A percentile compares a stretch with the other conserved stretches of the same genome.
These are phyloP conservation scores for Phylloscopus whistleri DNA, from an alignment of 2,113 vertebrate species.

Conservation along the genomic window DNA sequence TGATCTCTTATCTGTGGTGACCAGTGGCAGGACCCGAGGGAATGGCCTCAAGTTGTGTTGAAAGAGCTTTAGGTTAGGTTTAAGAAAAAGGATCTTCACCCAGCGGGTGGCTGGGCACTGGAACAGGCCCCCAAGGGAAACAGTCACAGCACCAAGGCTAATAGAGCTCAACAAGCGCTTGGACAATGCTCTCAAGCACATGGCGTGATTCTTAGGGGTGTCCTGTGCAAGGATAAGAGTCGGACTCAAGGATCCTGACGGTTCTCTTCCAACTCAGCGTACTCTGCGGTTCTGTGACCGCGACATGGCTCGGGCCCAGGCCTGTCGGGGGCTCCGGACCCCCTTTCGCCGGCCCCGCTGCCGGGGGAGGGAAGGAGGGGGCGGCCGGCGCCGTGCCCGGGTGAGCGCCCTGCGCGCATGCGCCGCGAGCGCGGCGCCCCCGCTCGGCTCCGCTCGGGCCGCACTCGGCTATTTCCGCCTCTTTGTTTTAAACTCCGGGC, in stretches of 20 bases:
- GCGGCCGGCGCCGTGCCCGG: background rate
- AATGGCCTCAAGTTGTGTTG: background rate
- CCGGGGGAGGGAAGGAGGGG: background rate
- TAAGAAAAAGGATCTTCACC: background rate
- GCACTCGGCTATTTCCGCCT: conserved; percentile 76
- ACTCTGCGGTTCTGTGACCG: too few species aligned
- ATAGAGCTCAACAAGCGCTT: background rate
- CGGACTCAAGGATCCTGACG: background rate
- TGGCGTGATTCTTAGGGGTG: background rate
- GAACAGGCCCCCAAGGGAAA: background rate
- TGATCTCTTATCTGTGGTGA: background rate
- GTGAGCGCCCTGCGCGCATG: background rate
- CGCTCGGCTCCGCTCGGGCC: conserved; percentile 57
- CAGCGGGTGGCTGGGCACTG: rapidly evolving
- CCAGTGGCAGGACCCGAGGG: background rate
- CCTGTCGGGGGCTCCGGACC: background rate
- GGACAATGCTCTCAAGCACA: background rate
- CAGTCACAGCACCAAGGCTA: background rate
- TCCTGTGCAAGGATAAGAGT: background rate
- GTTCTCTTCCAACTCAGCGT: background rate
- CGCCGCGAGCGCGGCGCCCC: conserved; percentile 27
- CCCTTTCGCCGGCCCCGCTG: background rate
- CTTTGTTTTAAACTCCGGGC: conserved; percentile 81
- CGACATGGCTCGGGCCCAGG: rapidly evolving
- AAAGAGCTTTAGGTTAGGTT: background rate